These are phyloP conservation scores for Tapera naevia DNA, from an alignment of 2,797 vertebrate species.

Conservation along the genomic window DNA sequence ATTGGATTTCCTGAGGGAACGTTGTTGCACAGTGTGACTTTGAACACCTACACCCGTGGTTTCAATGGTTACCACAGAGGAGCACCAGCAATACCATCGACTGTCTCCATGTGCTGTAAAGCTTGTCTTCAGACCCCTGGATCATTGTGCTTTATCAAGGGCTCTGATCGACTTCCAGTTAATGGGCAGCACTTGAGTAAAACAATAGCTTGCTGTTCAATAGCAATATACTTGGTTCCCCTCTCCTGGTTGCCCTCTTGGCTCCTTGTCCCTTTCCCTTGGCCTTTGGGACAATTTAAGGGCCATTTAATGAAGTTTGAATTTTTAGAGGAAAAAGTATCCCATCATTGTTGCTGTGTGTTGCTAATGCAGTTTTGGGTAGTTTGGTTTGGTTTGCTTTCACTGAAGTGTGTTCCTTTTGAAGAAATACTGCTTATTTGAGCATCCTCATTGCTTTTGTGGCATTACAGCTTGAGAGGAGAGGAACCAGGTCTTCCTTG, in stretches of 20 bases:
- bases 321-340: not conserved
- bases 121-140: not conserved
- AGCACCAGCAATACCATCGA: not conserved
- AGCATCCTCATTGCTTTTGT: not conserved
- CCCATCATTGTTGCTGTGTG: not conserved
- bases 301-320: not conserved
- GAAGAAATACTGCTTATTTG: not conserved
- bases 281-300: not conserved
- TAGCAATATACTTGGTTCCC: not conserved
- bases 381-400: not conserved
- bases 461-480: not conserved
- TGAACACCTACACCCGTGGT: not conserved
- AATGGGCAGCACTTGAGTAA: not conserved
- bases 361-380: not conserved
- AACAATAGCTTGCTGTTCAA: not conserved
- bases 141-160: not conserved
- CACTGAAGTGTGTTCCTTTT: not conserved
- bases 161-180: not conserved
- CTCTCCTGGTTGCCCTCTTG: not conserved
- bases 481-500: not conserved
- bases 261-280: not conserved
- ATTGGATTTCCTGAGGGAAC: not conserved
- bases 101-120: rapidly evolving
- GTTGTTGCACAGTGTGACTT: not conserved
- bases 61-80: not conserved